Percentiles rank a stretch among this genome's conserved stretches.
Evolutionary conservation across 2,888 invertebrate species (phyloP).

Genomic region (Diaprepes abbreviatus): DNA sequence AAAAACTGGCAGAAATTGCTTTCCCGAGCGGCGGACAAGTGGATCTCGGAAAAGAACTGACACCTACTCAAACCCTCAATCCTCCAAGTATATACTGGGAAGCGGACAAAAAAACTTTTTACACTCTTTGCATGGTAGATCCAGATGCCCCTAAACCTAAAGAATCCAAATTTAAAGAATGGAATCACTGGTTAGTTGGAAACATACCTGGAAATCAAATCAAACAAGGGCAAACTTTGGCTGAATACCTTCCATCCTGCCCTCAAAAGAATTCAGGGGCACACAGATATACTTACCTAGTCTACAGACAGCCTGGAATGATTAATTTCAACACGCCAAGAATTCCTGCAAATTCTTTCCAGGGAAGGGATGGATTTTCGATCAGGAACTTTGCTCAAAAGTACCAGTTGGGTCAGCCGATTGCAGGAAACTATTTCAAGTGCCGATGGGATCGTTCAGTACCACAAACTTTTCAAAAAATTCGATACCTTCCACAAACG

Average conservation of each 20-base stretch:
- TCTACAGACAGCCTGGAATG: conserved; percentile 64
- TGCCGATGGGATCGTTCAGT: conserved; percentile 92
- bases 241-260: conserved; percentile 78
- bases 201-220: conserved; percentile 78
- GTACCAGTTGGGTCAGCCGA: conserved; percentile 82
- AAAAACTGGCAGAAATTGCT: conserved; percentile 68
- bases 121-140: conserved; percentile 72
- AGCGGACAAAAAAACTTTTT: conserved; percentile 56
- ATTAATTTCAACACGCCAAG: conserved; percentile 56
- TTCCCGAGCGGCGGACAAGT: conserved; percentile 69
- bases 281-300: conserved; percentile 79
- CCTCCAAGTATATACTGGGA: conserved; percentile 60
- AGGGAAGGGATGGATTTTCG: conserved; percentile 74
- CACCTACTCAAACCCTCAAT: conserved; percentile 81
- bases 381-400: conserved; percentile 83
- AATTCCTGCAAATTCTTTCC: conserved; percentile 63
- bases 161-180: conserved; percentile 79
- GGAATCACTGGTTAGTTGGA: conserved; percentile 84
- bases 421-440: conserved; percentile 90
- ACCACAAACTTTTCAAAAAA: conserved; percentile 66
- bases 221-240: conserved; percentile 73
- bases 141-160: conserved; percentile 81
- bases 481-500: conserved; percentile 21
- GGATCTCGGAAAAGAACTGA: conserved; percentile 77
- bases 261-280: conserved; percentile 80